Conservation (phyloP, 2,888 invertebrate species). For the Strigamia crassipes region DNA sequence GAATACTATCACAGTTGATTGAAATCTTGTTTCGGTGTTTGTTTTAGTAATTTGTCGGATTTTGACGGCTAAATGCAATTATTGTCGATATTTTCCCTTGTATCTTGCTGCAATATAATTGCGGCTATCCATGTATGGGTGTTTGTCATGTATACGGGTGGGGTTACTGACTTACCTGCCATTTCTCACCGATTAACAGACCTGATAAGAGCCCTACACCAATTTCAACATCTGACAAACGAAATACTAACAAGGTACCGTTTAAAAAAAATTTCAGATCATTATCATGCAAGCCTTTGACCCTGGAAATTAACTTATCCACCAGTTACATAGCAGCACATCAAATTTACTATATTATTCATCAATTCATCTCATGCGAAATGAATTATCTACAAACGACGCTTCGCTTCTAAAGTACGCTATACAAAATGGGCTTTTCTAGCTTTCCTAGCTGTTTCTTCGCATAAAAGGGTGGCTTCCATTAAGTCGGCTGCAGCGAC, state of each 20-base stretch:
- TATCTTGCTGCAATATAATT: not conserved
- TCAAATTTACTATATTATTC: not conserved
- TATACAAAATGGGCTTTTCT: not conserved
- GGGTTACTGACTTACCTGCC: not conserved
- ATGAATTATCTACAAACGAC: too few relatives aligned
- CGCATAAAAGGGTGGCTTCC: not conserved
- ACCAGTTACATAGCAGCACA: not conserved
- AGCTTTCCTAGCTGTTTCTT: not conserved
- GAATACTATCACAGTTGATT: too few relatives aligned
- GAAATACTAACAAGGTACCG: not conserved
- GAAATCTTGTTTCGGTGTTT: not conserved
- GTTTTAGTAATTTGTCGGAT: not conserved
- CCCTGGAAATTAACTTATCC: not conserved
- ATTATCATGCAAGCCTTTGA: not conserved
- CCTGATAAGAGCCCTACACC: not conserved
- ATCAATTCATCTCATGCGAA: too few relatives aligned
- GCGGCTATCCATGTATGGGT: not conserved
- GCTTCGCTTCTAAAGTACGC: too few relatives aligned
- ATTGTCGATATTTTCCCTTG: not conserved
- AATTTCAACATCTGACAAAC: not conserved
- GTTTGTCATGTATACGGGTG: not conserved
- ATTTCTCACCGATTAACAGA: not conserved
- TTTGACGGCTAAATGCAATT: not conserved
- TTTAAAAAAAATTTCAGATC: not conserved
- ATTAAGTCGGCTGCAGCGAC: not conserved